Conservation (phyloP, 2,888 invertebrate species). For the Cistogaster globosa region DNA sequence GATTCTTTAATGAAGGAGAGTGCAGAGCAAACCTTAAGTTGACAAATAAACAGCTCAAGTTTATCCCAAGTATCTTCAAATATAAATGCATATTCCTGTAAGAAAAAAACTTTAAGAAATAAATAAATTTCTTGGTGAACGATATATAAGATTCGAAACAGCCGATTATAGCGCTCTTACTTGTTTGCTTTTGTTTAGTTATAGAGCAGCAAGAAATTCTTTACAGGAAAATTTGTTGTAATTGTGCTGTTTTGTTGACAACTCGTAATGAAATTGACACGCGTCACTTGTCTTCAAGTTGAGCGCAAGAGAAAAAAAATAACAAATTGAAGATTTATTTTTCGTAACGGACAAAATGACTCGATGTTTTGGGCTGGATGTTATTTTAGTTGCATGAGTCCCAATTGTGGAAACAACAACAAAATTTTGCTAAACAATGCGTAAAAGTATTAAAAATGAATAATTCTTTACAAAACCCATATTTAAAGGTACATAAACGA, state of each 20-base stretch:
- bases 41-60: too few relatives aligned
- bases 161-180: too few relatives aligned
- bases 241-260: constrained; percentile 55
- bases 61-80: too few relatives aligned
- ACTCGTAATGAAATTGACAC: constrained; percentile 70
- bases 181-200: background rate
- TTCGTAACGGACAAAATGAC: constrained; percentile 28
- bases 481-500: too few relatives aligned
- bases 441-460: background rate
- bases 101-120: too few relatives aligned
- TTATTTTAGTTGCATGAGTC: constrained; percentile 44
- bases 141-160: too few relatives aligned
- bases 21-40: too few relatives aligned
- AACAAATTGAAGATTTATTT: constrained; percentile 27
- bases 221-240: constrained; percentile 26
- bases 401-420: constrained; percentile 34
- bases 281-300: constrained; percentile 69
- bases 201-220: constrained; percentile 19
- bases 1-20: too few relatives aligned
- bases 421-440: background rate
- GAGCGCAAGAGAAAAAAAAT: constrained; percentile 57
- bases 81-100: too few relatives aligned
- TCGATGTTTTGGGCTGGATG: constrained; percentile 25
- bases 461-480: background rate
- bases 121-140: too few relatives aligned